These are phyloP conservation scores for Mamestra brassicae DNA, from an alignment of 2,888 invertebrate genomes.

Conservation along the genomic window DNA sequence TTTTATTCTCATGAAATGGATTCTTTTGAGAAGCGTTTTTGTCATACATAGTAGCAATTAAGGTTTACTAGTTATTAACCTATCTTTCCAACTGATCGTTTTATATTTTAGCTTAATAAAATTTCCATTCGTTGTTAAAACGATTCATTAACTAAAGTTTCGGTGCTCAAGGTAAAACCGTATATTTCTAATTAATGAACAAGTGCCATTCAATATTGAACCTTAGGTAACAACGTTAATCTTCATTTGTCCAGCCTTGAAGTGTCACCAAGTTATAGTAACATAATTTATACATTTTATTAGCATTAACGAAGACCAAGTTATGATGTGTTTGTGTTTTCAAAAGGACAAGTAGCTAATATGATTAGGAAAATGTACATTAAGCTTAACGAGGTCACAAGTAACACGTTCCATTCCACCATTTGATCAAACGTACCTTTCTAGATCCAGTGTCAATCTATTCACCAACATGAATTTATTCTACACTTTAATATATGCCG, in stretches of 20 bases:
- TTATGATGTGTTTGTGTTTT: constrained; percentile 24
- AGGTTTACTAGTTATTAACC: neutral
- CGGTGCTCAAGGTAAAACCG: neutral
- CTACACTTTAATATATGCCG: constrained; percentile 26
- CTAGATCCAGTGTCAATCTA: constrained; percentile 13
- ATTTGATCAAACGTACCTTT: constrained; percentile 12
- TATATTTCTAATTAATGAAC: neutral
- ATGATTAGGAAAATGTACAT: constrained; percentile 48
- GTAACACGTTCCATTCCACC: neutral
- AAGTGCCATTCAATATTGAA: neutral
- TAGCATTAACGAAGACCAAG: constrained; percentile 8
- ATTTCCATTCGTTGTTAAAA: neutral
- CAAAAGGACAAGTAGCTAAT: constrained; percentile 18
- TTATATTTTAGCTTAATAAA: neutral
- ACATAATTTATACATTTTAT: constrained; percentile 15
- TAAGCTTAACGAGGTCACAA: constrained; percentile 28
- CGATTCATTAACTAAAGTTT: neutral
- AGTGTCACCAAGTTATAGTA: constrained; percentile 12
- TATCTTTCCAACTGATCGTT: neutral
- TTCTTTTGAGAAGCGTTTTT: neutral
- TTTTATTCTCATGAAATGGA: no score
- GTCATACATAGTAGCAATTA: neutral
- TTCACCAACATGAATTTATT: constrained; percentile 42
- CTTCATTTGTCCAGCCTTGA: constrained; percentile 12
- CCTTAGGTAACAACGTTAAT: constrained; percentile 10